Conservation (phyloP, 2,113 vertebrate genomes). For the Poeciliopsis turrubarensis region DNA sequence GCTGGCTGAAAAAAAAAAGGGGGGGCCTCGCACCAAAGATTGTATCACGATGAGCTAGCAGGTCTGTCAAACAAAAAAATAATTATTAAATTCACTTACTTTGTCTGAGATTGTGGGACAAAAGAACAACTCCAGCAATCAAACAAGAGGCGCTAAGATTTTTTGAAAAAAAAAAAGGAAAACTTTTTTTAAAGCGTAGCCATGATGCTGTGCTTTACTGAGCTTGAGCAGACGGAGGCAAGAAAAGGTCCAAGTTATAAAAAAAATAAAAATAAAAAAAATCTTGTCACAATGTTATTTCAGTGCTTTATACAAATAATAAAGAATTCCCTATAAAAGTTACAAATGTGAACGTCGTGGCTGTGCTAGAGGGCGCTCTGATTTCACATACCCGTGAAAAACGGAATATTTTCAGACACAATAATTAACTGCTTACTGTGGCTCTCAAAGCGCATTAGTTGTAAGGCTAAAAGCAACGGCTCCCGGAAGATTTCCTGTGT, state of each 20-base stretch:
- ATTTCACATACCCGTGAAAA: background rate
- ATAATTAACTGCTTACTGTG: no score
- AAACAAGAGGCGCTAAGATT: background rate
- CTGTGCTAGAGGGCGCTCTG: background rate
- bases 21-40: no score
- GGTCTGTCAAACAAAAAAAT: no score
- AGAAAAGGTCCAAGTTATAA: background rate
- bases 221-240: no score
- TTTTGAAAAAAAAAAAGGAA: background rate
- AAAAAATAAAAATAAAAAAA: no score
- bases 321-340: background rate
- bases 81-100: no score
- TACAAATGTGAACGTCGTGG: background rate
- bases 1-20: no score
- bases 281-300: background rate
- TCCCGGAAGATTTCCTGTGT: background rate
- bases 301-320: background rate
- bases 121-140: background rate
- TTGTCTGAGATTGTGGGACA: background rate
- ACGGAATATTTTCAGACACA: background rate
- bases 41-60: no score
- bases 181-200: background rate
- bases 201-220: no score
- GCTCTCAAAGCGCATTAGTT: no score
- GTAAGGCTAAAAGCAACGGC: background rate